phyloP scores from a whole-genome alignment of 2,888 invertebrate genomes.

The Lasius platythorax region DNA sequence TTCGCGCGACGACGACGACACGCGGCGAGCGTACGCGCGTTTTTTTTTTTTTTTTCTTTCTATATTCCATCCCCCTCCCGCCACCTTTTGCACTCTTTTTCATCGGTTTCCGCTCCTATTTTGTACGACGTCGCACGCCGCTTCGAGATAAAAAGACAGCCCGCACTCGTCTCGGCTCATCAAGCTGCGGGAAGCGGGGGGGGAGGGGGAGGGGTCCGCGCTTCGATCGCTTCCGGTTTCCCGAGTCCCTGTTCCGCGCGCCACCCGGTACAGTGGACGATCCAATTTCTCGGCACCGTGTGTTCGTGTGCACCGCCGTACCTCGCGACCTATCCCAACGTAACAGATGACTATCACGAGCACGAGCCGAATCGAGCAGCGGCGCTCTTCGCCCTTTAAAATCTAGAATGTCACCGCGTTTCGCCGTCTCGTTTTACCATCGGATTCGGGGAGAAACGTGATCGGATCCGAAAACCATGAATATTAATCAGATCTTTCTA shows the following conservation, averaged over 20 bases:
- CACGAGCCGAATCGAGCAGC: slow-evolving; percentile 73
- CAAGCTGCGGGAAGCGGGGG: slow-evolving; percentile 3
- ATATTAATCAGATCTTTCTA: neutral
- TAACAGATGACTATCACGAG: slow-evolving; percentile 82
- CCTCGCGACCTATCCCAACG: slow-evolving; percentile 83
- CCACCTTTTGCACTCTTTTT: slow-evolving; percentile 1
- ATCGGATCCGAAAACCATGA: neutral
- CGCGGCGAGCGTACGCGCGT: slow-evolving; percentile 14
- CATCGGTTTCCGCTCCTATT: neutral
- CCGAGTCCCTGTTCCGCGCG: slow-evolving; percentile 50
- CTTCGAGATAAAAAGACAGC: neutral
- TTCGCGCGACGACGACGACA: slow-evolving; percentile 58
- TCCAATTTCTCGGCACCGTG: slow-evolving; percentile 80
- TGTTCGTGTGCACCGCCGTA: slow-evolving; percentile 74
- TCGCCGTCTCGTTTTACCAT: neutral
- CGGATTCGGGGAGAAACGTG: neutral
- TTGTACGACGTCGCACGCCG: neutral
- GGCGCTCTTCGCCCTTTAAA: slow-evolving; percentile 65
- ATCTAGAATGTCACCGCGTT: slow-evolving; percentile 47
- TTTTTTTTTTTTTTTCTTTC: slow-evolving; percentile 27
- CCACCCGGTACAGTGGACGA: slow-evolving; percentile 81
- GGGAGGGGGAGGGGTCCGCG: neutral
- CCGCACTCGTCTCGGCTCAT: slow-evolving; percentile 41
- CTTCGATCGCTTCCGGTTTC: slow-evolving; percentile 31
- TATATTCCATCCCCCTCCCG: slow-evolving; percentile 1